These are phyloP conservation scores for Microtus pennsylvanicus DNA, from an alignment of 2,113 vertebrate species.

Conservation along the genomic window DNA sequence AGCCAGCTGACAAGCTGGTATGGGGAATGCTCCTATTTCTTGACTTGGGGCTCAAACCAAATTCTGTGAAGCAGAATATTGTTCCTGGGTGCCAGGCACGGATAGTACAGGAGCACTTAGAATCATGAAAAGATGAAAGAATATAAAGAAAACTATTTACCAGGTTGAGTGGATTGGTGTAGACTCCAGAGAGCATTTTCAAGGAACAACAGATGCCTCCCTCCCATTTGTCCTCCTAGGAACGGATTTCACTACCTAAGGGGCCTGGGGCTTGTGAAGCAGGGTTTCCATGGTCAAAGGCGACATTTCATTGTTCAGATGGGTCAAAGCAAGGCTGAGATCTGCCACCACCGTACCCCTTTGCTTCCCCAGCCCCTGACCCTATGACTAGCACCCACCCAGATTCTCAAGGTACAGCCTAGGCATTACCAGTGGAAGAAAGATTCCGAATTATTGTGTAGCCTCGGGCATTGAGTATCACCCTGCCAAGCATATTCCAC, in stretches of 20 bases:
- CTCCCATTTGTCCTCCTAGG: background rate
- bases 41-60: background rate
- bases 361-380: background rate
- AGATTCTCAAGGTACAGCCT: background rate
- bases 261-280: background rate
- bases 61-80: background rate
- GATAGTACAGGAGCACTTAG: background rate
- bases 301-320: background rate
- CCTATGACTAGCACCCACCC: rapidly evolving
- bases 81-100: background rate
- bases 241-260: background rate
- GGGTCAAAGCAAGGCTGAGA: background rate
- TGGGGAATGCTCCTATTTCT: background rate
- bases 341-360: background rate
- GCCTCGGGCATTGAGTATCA: background rate
- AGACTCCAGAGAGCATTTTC: background rate
- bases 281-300: background rate
- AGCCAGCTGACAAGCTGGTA: background rate
- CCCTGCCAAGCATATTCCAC: background rate
- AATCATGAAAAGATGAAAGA: background rate
- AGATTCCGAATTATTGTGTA: background rate
- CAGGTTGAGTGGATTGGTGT: background rate
- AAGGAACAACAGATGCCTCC: background rate
- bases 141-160: background rate
- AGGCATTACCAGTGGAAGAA: background rate